Base-by-base conservation (phyloP, 1,140 invertebrate genomes). In the Drosophila erecta region DNA sequence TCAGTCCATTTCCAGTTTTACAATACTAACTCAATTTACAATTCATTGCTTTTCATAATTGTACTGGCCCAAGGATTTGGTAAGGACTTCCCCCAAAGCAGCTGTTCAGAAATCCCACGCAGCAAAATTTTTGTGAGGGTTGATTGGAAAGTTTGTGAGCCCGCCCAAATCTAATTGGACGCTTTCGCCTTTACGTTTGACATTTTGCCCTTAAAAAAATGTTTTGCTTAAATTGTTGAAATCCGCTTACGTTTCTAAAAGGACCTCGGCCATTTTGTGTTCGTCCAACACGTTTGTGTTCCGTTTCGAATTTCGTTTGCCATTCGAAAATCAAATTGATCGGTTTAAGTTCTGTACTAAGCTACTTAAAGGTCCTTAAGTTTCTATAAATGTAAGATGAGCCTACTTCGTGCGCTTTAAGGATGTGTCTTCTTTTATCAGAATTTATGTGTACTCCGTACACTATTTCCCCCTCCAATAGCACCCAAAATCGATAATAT, bases 171-270 rank as follows among this genome's bases (percentile, higher is more conserved):
- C 79, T 89, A 83, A 87, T 87, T 87, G 84, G 79, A 54, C 60
- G 57, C 46, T 54, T 61, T 73, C 75, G 66, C 60, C 75, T 54
- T n/a, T 46, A 51, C 62, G 62, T 73, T 89, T 87, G 79, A 89
- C 79, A 83, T 84, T 79, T 79, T 87, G 79, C 72, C 79, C 83
- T 79, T 73, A 64, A 70, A 67, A 55, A 58, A 53, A 57, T 61
- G 59, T 84, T 73, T 84, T 89, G 89, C 89, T 89, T 89, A 89
- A 87, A 87, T 89, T 89, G 84, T 77, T 43, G 44, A 80, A 89
- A 89, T 70, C 84, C 56, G 84, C 84, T 89, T 87, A 83, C 2
- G 72, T 22, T 65, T 24, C 67, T 64, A n/a, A 50, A 64, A 50
- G 57, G 51, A 49, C 27, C 33, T 56, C 14, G 47, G 57, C 74